Base-by-base conservation (phyloP, 1,140 invertebrate genomes). In the Drosophila suzukii region DNA sequence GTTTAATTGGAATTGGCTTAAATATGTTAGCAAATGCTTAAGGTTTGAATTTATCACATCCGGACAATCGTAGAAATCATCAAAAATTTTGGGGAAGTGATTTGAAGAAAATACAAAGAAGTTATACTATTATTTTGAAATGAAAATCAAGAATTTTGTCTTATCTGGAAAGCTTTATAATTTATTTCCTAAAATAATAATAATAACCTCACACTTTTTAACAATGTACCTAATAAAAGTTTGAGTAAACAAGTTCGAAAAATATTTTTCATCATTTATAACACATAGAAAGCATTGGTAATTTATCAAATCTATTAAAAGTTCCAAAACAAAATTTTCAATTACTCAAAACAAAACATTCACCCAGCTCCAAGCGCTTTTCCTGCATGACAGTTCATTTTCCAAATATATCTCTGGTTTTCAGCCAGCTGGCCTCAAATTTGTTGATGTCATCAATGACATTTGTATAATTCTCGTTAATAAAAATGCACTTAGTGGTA, bases 401-500 rank as follows among this genome's bases (percentile, higher is more conserved):
- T 20, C 3, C n/a, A 24, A 7, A 38, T 12, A 38, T 12, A 41
- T 58, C 38, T 63, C 13, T 59, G 24, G 41, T 43, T 72, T 61
- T 51, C 36, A 53, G 38, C 38, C 53, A 59, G 49, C 55, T 38
- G 36, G 24, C 36, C 13, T 5, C 6, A 56, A 50, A 68, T 68
- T 76, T 59, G 50, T 67, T 55, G 17, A 41, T 68, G 50, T 43
- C 49, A 67, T 49, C 56, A 11, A 56, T 68, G 43, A 15, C n/a
- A 15, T 47, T 49, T 50, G 30, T 5, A 43, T 61, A 20, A 47
- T 56, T 57, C 34, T 56, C 39, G 36, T 56, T 79, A 57, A 75
- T 61, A 55, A 75, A 66, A 79, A 61, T 68, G 61, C 55, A 74
- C 51, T 68, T 67, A 55, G 41, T 30, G 50, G 10, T 6, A 20